Evolutionary conservation across 1,140 invertebrate genomes (phyloP), one percentile per base, ranked within the genome.

Genomic region (Araneus ventricosus): DNA sequence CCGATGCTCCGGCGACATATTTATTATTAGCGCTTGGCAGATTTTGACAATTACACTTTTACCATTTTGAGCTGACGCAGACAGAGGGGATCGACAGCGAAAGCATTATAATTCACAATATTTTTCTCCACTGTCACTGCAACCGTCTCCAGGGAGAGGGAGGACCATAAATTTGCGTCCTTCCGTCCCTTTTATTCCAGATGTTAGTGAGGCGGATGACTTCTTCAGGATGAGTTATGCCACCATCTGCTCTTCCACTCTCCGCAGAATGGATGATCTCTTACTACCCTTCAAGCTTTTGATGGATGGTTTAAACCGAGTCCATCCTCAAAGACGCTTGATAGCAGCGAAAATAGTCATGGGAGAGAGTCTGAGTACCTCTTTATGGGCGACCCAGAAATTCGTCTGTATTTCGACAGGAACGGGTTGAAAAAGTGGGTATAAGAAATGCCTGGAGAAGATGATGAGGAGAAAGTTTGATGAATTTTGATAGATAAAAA

Each of bases 141-240:
- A 75, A 20, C 30, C 70, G 27, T 75, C 30, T 75, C 70, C 20
- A 0, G 24, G 22, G 82, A 57, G 82, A 52, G n/a, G n/a, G 30
- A 45, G 82, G 22, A 84, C 82, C 82, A 84, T 84, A 84, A 84
- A 84, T 84, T 84, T 52, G 82, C 39, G 45, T 84, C 45, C 45
- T 30, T 10, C 8, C 79, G 2, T 45, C 30, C 37, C 79, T 37
- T 52, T 37, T 82, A 41, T 84, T 52, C 82, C 82, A 84, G 82
- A 84, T 84, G 41, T 14, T 30, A n/a, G 82, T 52, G 82, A 84
- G 30, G 20, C 30, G 30, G 30, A 75, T 27, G 41, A 52, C 82
- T 84, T 84, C 82, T 84, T 84, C 41, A 57, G 7, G n/a, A 52
- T 84, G 37, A 84, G 82, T 84, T 84, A 84, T 84, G 27, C 82